Conservation (phyloP, 2,113 vertebrate species). For the Rhodinocichla rosea region DNA sequence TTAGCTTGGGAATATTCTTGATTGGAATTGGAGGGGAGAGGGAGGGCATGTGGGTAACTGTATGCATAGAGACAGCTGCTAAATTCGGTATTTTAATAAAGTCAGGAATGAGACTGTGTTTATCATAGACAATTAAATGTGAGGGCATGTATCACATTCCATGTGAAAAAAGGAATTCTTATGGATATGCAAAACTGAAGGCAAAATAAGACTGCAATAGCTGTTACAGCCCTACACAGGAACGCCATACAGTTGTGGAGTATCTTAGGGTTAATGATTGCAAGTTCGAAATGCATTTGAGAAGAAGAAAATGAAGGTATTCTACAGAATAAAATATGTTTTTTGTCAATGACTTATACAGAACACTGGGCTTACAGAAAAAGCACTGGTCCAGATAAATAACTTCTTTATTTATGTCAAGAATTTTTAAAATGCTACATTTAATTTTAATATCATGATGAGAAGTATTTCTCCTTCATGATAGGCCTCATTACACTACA, state of each 20-base stretch:
- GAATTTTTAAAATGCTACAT: conserved; percentile 76
- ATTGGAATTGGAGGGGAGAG: background rate
- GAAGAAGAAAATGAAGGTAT: conserved; percentile 20
- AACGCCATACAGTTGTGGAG: background rate
- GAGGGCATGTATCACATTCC: background rate
- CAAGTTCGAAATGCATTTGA: conserved; percentile 52
- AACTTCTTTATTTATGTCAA: conserved; percentile 77
- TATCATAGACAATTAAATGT: background rate
- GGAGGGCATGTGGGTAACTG: background rate
- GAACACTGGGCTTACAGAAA: conserved; percentile 73
- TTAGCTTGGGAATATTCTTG: background rate
- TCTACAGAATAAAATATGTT: conserved; percentile 71
- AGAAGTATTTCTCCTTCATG: conserved; percentile 61
- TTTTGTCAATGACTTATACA: conserved; percentile 72
- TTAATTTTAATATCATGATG: conserved; percentile 78
- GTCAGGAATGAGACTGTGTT: background rate
- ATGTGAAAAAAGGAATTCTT: background rate
- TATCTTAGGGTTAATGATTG: conserved; percentile 56
- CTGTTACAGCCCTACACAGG: background rate
- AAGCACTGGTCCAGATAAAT: conserved; percentile 75
- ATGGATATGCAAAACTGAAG: background rate
- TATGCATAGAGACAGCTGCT: background rate
- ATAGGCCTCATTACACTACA: conserved; percentile 74
- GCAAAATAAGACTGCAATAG: background rate
- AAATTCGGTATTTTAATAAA: background rate